phyloP scores from a whole-genome alignment of 1,140 invertebrate genomes.

The Trichonephila clavipes region DNA sequence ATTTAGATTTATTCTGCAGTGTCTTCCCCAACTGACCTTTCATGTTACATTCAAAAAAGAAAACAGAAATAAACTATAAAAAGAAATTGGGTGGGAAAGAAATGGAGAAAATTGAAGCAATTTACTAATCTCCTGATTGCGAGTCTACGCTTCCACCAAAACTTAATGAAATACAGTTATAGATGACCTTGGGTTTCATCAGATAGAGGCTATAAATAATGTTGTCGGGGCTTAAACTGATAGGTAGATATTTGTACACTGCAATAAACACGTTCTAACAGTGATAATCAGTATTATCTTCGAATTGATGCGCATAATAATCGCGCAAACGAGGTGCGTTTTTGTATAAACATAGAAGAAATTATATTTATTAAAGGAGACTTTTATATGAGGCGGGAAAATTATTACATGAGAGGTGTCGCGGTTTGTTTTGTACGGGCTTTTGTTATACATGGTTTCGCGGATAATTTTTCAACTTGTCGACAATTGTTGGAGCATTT shows the following conservation, averaged over 20 bases:
- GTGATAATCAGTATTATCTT: constrained; percentile 46
- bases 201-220: constrained; percentile 48
- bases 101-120: constrained; percentile 52
- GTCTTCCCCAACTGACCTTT: constrained; percentile 1
- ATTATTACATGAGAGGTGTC: constrained; percentile 9
- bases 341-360: constrained; percentile 20
- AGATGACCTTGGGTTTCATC: constrained; percentile 40
- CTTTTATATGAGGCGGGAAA: neutral
- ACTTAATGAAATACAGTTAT: constrained; percentile 50
- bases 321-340: neutral
- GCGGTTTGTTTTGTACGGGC: constrained; percentile 14
- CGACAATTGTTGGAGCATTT: neutral
- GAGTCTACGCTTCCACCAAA: constrained; percentile 13
- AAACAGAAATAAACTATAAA: neutral
- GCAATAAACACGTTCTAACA: constrained; percentile 49
- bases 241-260: constrained; percentile 49
- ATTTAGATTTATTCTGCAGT: constrained; percentile 25
- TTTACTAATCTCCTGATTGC: constrained; percentile 51
- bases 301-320: constrained; percentile 25
- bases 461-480: neutral
- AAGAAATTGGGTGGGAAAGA: constrained; percentile 37
- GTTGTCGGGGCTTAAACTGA: constrained; percentile 36
- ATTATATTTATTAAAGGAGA: constrained; percentile 33
- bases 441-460: neutral
- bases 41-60: neutral